These are phyloP conservation scores for Acronicta alni DNA, from an alignment of 2,888 invertebrate genomes.

Conservation along the genomic window DNA sequence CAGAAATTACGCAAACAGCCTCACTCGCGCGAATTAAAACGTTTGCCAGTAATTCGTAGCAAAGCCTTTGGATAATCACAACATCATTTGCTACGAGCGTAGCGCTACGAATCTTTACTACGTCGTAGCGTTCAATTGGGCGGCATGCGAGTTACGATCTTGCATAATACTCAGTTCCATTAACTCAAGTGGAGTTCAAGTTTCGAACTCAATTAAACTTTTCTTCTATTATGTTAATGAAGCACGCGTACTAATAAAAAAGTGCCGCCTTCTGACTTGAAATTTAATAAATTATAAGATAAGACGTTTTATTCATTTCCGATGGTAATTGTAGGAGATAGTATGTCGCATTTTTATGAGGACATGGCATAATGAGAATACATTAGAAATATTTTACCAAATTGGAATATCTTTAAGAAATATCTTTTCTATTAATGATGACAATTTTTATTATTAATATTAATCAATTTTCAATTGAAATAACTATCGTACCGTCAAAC, in stretches of 20 bases:
- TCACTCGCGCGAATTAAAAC: constrained; percentile 50
- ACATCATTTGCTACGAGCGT: constrained; percentile 51
- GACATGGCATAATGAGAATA: constrained; percentile 22
- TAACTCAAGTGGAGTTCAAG: constrained; percentile 62
- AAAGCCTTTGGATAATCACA: constrained; percentile 55
- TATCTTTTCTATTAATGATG: too few species aligned
- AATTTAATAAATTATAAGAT: constrained; percentile 57
- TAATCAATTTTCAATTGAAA: too few species aligned
- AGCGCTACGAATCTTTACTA: constrained; percentile 52
- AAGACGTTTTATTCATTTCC: constrained; percentile 43
- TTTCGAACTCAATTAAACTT: constrained; percentile 71
- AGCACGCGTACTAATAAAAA: constrained; percentile 60
- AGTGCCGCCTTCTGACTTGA: constrained; percentile 44
- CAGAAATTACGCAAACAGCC: constrained; percentile 51
- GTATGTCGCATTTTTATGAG: constrained; percentile 48
- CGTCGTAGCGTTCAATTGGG: constrained; percentile 57
- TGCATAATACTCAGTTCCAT: constrained; percentile 63
- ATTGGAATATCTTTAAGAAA: too few species aligned
- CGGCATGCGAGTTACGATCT: constrained; percentile 61
- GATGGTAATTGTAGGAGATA: constrained; percentile 48
- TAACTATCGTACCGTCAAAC: too few species aligned
- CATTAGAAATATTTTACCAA: neutral
- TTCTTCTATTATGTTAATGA: constrained; percentile 71
- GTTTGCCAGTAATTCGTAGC: constrained; percentile 48
- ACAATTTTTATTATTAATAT: too few species aligned